These are phyloP conservation scores for Notiomystis cincta DNA, from an alignment of 2,113 vertebrate genomes.

Conservation along the genomic window DNA sequence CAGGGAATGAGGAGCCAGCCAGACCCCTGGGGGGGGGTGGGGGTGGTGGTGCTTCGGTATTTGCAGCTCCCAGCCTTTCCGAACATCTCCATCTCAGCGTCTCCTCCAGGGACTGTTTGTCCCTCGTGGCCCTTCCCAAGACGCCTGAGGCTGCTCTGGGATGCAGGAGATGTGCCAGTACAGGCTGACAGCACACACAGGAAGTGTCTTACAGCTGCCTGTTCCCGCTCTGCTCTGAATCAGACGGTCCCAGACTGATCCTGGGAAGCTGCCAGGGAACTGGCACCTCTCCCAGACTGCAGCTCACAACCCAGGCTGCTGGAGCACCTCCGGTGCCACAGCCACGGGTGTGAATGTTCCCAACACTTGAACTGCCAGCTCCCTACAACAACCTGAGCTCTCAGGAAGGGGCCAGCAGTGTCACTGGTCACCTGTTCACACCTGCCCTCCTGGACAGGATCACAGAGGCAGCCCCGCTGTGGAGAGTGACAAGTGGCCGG, in stretches of 20 bases:
- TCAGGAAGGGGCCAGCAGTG: neutral
- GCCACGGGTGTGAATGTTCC: accelerated
- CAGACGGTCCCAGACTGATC: neutral
- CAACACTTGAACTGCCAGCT: neutral
- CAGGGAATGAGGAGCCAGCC: neutral
- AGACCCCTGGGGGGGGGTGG: neutral
- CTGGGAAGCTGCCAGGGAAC: neutral
- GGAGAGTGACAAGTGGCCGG: neutral
- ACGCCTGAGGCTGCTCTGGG: neutral
- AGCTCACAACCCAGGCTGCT: neutral
- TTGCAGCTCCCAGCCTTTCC: neutral
- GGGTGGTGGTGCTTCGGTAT: neutral
- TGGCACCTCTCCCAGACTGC: neutral
- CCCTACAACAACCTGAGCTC: neutral
- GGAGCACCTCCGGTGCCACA: neutral
- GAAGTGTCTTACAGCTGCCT: neutral
- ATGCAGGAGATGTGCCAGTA: neutral
- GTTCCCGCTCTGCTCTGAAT: neutral
- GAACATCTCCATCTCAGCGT: neutral
- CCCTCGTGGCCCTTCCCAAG: neutral
- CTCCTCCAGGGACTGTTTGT: neutral
- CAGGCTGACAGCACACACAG: neutral
- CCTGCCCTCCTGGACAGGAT: neutral
- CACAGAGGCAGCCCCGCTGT: neutral
- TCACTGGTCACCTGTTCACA: neutral